Evolutionary conservation across 2,888 invertebrate species (phyloP).

Genomic region (Agrochola macilenta): DNA sequence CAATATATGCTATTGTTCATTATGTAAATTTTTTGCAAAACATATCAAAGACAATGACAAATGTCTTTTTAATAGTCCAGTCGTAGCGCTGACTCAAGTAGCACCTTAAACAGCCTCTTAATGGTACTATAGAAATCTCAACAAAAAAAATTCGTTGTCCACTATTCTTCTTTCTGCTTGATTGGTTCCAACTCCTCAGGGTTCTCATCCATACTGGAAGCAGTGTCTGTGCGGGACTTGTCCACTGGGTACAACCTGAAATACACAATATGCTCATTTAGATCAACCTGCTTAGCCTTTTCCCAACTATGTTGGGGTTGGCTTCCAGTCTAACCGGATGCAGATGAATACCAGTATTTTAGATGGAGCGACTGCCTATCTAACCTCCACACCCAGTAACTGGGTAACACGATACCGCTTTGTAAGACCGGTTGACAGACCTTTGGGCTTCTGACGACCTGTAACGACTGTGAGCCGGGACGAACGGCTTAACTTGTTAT

Average conservation of each 20-base stretch:
- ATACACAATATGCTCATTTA: slow-evolving; percentile 22
- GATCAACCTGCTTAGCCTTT: not conserved
- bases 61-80: slow-evolving; percentile 41
- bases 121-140: slow-evolving; percentile 36
- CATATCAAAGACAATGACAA: slow-evolving; percentile 22
- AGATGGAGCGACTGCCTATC: no score
- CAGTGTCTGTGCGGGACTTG: slow-evolving; percentile 94
- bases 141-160: slow-evolving; percentile 11
- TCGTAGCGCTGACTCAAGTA: slow-evolving; percentile 52
- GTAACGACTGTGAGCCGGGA: no score
- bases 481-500: no score
- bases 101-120: slow-evolving; percentile 70
- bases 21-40: slow-evolving; percentile 16
- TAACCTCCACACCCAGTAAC: no score
- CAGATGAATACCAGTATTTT: no score
- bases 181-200: slow-evolving; percentile 79
- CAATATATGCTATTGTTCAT: not conserved
- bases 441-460: no score
- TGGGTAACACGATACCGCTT: no score
- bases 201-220: slow-evolving; percentile 88
- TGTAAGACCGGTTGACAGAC: no score
- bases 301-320: no score
- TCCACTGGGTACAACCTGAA: slow-evolving; percentile 98
- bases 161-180: slow-evolving; percentile 82
- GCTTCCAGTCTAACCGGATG: no score